Evolutionary conservation across 2,888 invertebrate species (phyloP), one percentile per base, ranked within the genome.

Genomic region (Trissolcus brochymenae): DNA sequence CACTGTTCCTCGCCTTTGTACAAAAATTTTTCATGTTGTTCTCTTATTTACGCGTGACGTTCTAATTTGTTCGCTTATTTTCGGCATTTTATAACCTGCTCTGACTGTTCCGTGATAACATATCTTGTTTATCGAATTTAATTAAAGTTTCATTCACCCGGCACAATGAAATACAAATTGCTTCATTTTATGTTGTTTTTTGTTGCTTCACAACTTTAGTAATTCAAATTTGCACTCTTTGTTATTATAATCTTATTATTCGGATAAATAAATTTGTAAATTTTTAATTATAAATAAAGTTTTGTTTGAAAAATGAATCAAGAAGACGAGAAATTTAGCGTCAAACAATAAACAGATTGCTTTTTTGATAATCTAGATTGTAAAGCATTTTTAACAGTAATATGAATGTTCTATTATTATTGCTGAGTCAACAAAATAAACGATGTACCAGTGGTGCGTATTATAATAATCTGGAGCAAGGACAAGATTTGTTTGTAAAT

Each of bases 401-500:
- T 53, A 64, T 64, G 51, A 35, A 19, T 54, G 46, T 43, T 46
- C 54, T 41, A 46, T 64, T 41, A 46, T 64, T 41, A 41, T 55
- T 43, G 55, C 53, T 46, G 64, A 55, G 17, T 29, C 46, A 14
- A 14, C 25, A 14, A 53, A 64, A 72, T 72, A 51, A 16, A 64
- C 59, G 54, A 43, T 46, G 56, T 74, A 67, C 2, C 53, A 62
- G 67, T 56, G n/a, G n/a, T 17, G 17, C 21, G 60, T 17, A 62
- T 67, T 46, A 21, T 46, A 14, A 53, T 43, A 4, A 14, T 74
- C 4, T 49, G 55, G 6, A 13, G 62, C 21, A 51, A 49, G 11
- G 56, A 74, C 50, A 67, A 61, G 55, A 51, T 74, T 16, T 25
- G 40, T 4, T 67, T 67, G 21, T 67, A 67, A 67, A 62, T 62